Conservation (phyloP, 2,888 invertebrate genomes). For the Polymixis flavicincta region DNA sequence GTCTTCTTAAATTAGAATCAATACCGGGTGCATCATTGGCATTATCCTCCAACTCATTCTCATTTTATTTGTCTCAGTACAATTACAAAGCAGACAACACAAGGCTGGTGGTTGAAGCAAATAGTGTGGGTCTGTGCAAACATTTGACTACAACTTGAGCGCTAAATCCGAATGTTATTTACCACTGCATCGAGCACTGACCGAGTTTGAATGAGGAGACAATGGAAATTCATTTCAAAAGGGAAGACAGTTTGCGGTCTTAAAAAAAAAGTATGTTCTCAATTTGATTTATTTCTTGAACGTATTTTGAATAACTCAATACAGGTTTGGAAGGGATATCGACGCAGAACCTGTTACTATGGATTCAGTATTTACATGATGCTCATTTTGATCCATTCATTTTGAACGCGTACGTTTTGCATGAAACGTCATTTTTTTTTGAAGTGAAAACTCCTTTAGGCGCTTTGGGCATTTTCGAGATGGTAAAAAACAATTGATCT, state of each 20-base stretch:
- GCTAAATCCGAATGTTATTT: conserved; percentile 35
- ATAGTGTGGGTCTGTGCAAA: conserved; percentile 34
- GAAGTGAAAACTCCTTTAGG: too few species aligned
- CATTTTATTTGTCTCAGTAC: conserved; percentile 11
- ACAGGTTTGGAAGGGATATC: too few species aligned
- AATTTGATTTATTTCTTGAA: too few species aligned
- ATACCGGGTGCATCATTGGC: neutral
- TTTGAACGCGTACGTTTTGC: too few species aligned
- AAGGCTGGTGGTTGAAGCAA: conserved; percentile 10
- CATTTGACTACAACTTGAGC: conserved; percentile 47
- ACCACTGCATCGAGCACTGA: conserved; percentile 17
- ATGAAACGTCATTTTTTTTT: too few species aligned
- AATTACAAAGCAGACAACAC: conserved; percentile 19
- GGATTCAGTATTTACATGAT: too few species aligned
- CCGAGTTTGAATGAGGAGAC: conserved; percentile 1
- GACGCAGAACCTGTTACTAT: too few species aligned
- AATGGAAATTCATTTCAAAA: neutral
- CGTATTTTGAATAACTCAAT: too few species aligned
- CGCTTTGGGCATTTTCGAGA: too few species aligned
- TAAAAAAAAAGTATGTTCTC: neutral
- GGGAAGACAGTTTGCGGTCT: neutral
- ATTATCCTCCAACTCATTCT: neutral
- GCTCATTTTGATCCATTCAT: too few species aligned
- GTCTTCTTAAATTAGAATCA: neutral
- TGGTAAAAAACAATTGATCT: too few species aligned